Conservation (phyloP, 2,888 invertebrate species). For the Synanthedon myopaeformis region DNA sequence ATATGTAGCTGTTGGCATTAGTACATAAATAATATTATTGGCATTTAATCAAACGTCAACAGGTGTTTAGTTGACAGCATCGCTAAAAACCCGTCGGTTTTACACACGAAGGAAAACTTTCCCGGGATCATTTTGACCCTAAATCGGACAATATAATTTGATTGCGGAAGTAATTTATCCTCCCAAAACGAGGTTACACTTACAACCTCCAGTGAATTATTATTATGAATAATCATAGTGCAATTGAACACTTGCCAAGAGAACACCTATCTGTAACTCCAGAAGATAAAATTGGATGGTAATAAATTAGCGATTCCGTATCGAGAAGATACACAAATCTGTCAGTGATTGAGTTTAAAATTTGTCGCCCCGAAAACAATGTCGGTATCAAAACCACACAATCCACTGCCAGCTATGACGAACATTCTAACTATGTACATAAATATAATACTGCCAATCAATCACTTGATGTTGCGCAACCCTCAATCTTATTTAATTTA, state of each 20-base stretch:
- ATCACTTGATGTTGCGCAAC: constrained; percentile 43
- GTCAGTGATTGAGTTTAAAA: constrained; percentile 12
- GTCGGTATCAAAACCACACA: constrained; percentile 20
- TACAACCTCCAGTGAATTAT: no score
- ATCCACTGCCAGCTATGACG: constrained; percentile 38
- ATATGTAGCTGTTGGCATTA: neutral
- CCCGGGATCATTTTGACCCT: no score
- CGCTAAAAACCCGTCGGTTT: neutral
- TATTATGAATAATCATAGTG: no score
- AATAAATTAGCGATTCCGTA: neutral
- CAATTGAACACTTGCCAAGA: neutral
- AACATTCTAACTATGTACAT: constrained; percentile 35
- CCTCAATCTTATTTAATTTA: constrained; percentile 42
- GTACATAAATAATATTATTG: neutral
- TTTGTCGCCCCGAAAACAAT: constrained; percentile 39
- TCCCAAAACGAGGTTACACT: no score
- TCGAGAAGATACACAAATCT: neutral
- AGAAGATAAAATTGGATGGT: neutral
- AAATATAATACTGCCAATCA: constrained; percentile 44
- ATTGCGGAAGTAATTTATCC: no score
- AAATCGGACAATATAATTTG: no score
- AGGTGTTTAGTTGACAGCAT: neutral
- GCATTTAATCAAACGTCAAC: neutral
- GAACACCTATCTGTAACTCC: neutral
- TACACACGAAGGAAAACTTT: neutral